Evolutionary conservation across 2,888 invertebrate genomes (phyloP).

Genomic region (Digitonthophagus gazella): DNA sequence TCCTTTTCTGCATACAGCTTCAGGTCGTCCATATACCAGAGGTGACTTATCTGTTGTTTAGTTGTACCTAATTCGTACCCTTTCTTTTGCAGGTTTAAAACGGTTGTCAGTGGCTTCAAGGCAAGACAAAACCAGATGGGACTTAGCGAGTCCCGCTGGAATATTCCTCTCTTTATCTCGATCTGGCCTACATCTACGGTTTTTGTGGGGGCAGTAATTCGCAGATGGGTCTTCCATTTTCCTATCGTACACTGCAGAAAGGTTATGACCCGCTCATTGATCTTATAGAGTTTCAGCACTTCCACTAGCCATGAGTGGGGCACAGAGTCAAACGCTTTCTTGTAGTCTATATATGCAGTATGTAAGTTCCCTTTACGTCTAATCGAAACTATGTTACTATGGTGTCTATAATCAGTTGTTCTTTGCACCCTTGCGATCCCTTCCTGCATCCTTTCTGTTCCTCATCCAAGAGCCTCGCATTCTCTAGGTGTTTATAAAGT

Average conservation of each 20-base stretch:
- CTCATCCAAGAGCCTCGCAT: conserved; percentile 16
- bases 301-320: conserved; percentile 15
- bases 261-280: neutral
- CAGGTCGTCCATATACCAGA: conserved; percentile 22
- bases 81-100: neutral
- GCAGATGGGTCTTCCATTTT: neutral
- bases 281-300: neutral
- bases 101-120: conserved; percentile 26
- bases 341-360: conserved; percentile 23
- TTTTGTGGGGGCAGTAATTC: neutral
- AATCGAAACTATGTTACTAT: conserved; percentile 18
- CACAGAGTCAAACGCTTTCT: conserved; percentile 24
- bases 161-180: conserved; percentile 28
- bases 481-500: conserved; percentile 19
- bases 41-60: conserved; percentile 18
- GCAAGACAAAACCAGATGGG: conserved; percentile 30
- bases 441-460: conserved; percentile 27
- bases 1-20: neutral
- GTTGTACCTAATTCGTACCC: neutral
- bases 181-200: conserved; percentile 7
- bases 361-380: conserved; percentile 12
- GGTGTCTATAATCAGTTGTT: conserved; percentile 24
- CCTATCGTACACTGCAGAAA: neutral
- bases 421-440: conserved; percentile 22
- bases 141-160: conserved; percentile 30